A percentile compares a stretch with the other conserved stretches of the same genome.
phyloP scores from a whole-genome alignment of 2,797 vertebrate species.

The Tokudaia muenninki region DNA sequence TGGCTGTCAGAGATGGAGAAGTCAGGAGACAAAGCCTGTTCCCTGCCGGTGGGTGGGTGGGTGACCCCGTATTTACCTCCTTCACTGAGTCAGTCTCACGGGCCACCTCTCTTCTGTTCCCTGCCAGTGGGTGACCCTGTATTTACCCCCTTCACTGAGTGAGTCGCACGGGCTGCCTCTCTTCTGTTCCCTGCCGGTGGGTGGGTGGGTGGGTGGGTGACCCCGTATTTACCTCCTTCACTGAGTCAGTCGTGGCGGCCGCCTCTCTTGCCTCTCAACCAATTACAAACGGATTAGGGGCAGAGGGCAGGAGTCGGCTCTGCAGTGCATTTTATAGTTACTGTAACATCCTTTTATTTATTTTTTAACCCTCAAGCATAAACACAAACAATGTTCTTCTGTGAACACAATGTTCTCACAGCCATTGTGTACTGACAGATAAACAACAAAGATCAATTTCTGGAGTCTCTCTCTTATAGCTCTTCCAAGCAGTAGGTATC shows the following conservation, averaged over 20 bases:
- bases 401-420: not conserved
- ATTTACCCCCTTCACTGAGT: not conserved
- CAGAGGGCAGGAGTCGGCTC: conserved; percentile 62
- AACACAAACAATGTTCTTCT: conserved; percentile 50
- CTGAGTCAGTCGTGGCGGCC: not conserved
- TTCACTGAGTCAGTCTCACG: not conserved
- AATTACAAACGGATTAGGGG: conserved; percentile 60
- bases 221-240: not conserved
- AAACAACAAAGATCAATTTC: conserved; percentile 18
- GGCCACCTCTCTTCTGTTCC: too few species aligned
- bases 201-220: too few species aligned
- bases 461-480: conserved; percentile 26
- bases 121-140: too few species aligned
- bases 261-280: not conserved
- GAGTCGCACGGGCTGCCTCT: too few species aligned
- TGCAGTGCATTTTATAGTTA: conserved; percentile 60
- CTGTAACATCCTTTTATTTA: conserved; percentile 57
- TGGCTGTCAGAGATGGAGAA: not conserved
- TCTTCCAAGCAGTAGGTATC: conserved; percentile 55
- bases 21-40: conserved; percentile 48
- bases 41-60: too few species aligned
- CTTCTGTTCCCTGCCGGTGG: not conserved
- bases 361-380: not conserved
- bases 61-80: not conserved
- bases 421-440: not conserved